phyloP scores from a whole-genome alignment of 2,113 vertebrate species.

The Procavia capensis region DNA sequence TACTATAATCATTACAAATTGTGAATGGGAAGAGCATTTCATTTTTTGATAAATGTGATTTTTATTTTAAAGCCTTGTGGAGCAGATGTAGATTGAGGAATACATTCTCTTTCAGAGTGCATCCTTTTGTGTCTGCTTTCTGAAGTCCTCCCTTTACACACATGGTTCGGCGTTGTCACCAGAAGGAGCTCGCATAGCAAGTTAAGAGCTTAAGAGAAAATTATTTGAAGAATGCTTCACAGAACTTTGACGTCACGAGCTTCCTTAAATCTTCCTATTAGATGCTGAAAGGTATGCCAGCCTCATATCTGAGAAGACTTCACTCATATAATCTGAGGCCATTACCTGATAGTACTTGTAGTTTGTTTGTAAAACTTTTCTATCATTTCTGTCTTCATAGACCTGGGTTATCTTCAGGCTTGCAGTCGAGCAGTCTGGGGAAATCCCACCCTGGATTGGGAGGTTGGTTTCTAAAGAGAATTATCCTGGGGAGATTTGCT shows the following conservation, averaged over 20 bases:
- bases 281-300: not conserved
- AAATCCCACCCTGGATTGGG: not conserved
- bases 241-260: not conserved
- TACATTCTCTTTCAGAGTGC: not conserved
- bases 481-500: constrained; percentile 51
- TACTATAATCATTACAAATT: constrained; percentile 60
- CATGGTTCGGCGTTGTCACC: not conserved
- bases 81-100: not conserved
- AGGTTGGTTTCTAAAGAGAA: constrained; percentile 55
- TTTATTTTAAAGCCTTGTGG: not conserved
- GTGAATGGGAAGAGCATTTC: constrained; percentile 41
- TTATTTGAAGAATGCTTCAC: not conserved
- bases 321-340: not conserved
- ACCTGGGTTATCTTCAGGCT: not conserved
- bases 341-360: not conserved
- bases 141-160: not conserved
- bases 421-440: constrained; percentile 57
- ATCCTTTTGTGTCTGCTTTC: not conserved
- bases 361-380: constrained; percentile 6
- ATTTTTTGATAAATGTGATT: constrained; percentile 42
- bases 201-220: not conserved
- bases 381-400: not conserved
- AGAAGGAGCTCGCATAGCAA: constrained; percentile 15
- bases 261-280: not conserved
- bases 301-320: not conserved